Evolutionary conservation across 2,888 invertebrate genomes (phyloP), one percentile per base, ranked within the genome.

Genomic region (Protodeltote pygarga): DNA sequence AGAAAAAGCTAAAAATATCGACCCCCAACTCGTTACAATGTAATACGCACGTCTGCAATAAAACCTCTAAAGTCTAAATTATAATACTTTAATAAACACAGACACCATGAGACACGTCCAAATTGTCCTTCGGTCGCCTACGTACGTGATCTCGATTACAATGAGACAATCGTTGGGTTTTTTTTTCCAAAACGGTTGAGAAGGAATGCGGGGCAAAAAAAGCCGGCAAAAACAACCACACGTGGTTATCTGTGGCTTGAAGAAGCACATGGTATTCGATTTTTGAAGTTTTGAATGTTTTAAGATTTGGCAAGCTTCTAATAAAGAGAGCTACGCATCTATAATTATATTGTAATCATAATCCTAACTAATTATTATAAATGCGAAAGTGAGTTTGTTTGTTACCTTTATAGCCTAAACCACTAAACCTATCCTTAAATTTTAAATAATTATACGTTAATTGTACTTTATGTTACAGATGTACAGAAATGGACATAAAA

Each of bases 61-160:
- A 63, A 60, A 60, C 52, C 15, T 28, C 29, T 23, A 54, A 50
- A 54, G 13, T 28, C 29, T 23, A 54, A 50, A 54, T 60, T 44
- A 60, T 50, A 47, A 52, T 53, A 44, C 39, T 38, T n/a, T 65
- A 65, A 29, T 50, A 59, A 52, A 46, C 46, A 58, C 27, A 38
- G 33, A n/a, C n/a, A n/a, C n/a, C n/a, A n/a, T n/a, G n/a, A 51
- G 31, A 57, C 53, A 46, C 55, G 33, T 63, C 21, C 47, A 53
- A 66, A 53, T 52, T 60, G 71, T 70, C 69, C 63, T 71, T 67
- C 65, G 51, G 13, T 20, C 51, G 42, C 48, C 52, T 48, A 38
- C 35, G 60, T 40, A 49, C 69, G 71, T 70, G 69, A 60, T 65
- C 57, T 71, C 58, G 59, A 52, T 67, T 60, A 65, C 58, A 71